Percentiles rank a stretch among this genome's conserved stretches.
phyloP scores from a whole-genome alignment of 2,888 invertebrate genomes.

The Ditula angustiorana region DNA sequence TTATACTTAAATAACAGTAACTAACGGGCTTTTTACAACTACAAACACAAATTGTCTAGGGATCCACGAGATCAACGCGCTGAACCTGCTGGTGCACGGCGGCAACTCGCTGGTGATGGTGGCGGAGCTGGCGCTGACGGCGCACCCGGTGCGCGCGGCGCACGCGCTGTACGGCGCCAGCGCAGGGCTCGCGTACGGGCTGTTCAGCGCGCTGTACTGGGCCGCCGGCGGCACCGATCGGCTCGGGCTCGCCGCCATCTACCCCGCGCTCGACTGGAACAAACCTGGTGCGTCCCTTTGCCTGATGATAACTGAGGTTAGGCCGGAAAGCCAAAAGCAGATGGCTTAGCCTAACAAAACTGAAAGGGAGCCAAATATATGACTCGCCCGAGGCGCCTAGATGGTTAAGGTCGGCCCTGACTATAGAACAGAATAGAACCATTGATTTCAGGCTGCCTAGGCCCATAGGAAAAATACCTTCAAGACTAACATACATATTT shows the following conservation, averaged over 20 bases:
- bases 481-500: too few species aligned
- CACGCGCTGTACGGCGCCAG: constrained; percentile 87
- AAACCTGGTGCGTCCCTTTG: constrained; percentile 77
- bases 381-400: too few species aligned
- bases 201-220: constrained; percentile 82
- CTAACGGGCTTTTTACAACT: too few species aligned
- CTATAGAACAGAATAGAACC: too few species aligned
- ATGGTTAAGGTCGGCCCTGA: too few species aligned
- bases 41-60: constrained; percentile 67
- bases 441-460: too few species aligned
- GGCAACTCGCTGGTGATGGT: constrained; percentile 91
- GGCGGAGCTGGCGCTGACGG: constrained; percentile 89
- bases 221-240: constrained; percentile 77
- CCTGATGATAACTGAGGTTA: too few species aligned
- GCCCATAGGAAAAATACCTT: too few species aligned
- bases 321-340: too few species aligned
- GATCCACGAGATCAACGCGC: constrained; percentile 86
- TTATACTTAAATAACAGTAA: too few species aligned
- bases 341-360: too few species aligned
- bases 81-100: constrained; percentile 91
- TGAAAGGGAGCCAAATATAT: too few species aligned
- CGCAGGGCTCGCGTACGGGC: constrained; percentile 83
- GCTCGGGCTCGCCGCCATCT: constrained; percentile 87
- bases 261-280: constrained; percentile 91
- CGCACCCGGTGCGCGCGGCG: constrained; percentile 89